Conservation (phyloP, 2,888 invertebrate genomes). For the Thymelicus acteon region DNA sequence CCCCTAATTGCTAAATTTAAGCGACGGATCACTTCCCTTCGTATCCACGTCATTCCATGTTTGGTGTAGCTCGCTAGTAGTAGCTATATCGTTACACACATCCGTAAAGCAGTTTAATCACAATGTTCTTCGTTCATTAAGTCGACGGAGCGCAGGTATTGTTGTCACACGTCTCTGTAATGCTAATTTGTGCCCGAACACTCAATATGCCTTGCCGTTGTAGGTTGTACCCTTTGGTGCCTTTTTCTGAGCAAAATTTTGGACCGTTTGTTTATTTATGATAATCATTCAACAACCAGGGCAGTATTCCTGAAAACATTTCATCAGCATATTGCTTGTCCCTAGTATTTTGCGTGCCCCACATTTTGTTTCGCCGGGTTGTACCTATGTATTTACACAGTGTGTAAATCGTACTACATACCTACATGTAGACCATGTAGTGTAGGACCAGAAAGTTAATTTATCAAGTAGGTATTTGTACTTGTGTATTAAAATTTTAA, state of each 20-base stretch:
- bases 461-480: no score
- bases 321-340: conserved; percentile 26
- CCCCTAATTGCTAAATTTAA: conserved; percentile 70
- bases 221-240: conserved; percentile 64
- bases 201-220: conserved; percentile 72
- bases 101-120: conserved; percentile 72
- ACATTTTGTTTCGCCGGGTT: neutral
- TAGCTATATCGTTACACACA: conserved; percentile 50
- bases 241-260: conserved; percentile 67
- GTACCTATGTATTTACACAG: neutral
- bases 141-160: conserved; percentile 65
- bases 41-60: conserved; percentile 42
- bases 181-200: conserved; percentile 78
- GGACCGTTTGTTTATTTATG: conserved; percentile 68
- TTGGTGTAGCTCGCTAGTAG: conserved; percentile 46
- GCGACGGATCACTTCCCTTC: conserved; percentile 52
- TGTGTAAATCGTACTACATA: no score
- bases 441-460: no score
- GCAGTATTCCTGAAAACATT: conserved; percentile 25
- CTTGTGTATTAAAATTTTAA: no score
- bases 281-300: conserved; percentile 49
- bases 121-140: conserved; percentile 78
- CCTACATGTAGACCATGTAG: no score
- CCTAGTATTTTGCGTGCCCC: conserved; percentile 8
- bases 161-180: conserved; percentile 76